Percentiles rank a stretch among this genome's conserved stretches.
phyloP scores from a whole-genome alignment of 2,113 vertebrate genomes.

The Hemichromis elongatus region DNA sequence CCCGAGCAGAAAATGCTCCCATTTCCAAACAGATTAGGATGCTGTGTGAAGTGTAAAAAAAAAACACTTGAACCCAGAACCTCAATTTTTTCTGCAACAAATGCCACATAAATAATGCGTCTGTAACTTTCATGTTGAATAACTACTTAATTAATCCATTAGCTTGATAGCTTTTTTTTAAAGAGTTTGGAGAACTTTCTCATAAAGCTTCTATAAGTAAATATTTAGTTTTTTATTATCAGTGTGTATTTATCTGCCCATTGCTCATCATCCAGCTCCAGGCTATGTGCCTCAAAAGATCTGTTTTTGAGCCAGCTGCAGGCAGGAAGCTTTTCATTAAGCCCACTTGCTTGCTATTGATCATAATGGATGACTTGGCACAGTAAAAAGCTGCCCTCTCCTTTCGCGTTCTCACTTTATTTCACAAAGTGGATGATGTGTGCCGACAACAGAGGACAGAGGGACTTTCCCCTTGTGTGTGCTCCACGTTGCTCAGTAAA shows the following conservation, averaged over 20 bases:
- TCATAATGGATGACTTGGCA: conserved; percentile 40
- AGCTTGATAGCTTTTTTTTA: background rate
- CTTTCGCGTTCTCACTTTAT: background rate
- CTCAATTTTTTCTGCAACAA: background rate
- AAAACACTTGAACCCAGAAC: background rate
- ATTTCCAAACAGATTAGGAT: background rate
- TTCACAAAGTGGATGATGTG: conserved; percentile 11
- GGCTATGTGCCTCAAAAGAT: background rate
- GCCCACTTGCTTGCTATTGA: conserved; percentile 8
- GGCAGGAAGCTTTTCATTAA: conserved; percentile 40
- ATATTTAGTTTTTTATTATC: background rate
- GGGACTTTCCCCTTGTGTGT: background rate
- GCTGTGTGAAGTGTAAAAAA: background rate
- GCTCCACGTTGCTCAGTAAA: background rate
- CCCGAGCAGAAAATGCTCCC: background rate
- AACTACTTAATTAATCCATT: background rate
- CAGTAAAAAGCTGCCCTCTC: conserved; percentile 16
- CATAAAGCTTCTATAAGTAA: background rate
- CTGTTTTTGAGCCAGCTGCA: background rate
- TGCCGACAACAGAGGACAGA: conserved; percentile 8
- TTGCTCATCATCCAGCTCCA: background rate
- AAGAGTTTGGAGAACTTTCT: background rate
- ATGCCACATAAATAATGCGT: background rate
- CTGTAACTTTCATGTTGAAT: background rate
- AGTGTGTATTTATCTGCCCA: background rate